These are phyloP conservation scores for Loxodonta africana DNA, from an alignment of 2,113 vertebrate genomes.

Conservation along the genomic window DNA sequence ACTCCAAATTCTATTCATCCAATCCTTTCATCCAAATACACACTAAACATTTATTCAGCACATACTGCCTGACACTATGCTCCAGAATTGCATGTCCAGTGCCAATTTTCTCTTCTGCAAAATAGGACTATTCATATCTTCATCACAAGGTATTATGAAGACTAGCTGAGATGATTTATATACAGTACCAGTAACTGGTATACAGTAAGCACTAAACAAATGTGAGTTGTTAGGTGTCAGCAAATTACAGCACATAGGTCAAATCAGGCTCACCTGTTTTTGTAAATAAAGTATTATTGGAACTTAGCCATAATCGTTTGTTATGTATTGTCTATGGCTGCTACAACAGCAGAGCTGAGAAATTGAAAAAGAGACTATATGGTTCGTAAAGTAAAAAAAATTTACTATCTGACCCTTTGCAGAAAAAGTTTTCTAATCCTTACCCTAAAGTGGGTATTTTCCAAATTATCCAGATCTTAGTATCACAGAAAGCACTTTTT, in stretches of 20 bases:
- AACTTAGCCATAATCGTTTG: neutral
- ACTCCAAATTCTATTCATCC: neutral
- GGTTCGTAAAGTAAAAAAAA: neutral
- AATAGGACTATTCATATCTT: neutral
- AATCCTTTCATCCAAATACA: neutral
- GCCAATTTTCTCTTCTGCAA: neutral
- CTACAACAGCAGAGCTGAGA: neutral
- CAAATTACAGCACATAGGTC: neutral
- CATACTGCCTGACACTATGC: neutral
- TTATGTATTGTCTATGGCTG: neutral
- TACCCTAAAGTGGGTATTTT: neutral
- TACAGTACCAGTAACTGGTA: neutral
- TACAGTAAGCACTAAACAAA: neutral
- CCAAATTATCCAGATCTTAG: neutral
- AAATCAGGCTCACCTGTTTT: neutral
- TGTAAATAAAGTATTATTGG: neutral
- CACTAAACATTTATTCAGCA: neutral
- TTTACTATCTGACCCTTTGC: too few relatives aligned
- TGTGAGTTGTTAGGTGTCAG: neutral
- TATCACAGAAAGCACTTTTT: neutral
- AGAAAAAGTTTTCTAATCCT: neutral
- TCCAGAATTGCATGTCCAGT: neutral
- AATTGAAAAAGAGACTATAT: neutral
- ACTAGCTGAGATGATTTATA: neutral
- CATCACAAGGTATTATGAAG: neutral